Evolutionary conservation across 2,797 vertebrate species (phyloP).

Genomic region (Gila robusta): DNA sequence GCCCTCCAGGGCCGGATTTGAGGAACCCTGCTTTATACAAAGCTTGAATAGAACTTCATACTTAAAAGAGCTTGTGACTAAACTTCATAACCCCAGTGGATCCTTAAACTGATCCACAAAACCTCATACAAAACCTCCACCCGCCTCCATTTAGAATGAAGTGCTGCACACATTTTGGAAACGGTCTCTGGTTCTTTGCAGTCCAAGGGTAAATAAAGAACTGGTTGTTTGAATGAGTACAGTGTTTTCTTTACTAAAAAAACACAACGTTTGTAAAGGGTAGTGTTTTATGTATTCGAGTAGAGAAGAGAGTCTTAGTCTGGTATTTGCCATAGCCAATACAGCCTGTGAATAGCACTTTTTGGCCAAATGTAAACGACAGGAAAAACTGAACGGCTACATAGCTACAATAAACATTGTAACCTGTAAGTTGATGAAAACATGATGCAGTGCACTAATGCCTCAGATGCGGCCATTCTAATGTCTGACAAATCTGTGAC

Average conservation of each 20-base stretch:
- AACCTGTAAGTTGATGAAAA: not conserved
- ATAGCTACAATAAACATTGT: not conserved
- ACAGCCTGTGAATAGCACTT: not conserved
- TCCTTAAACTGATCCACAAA: not conserved
- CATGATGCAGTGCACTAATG: not conserved
- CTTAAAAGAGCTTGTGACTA: no score
- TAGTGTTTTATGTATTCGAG: not conserved
- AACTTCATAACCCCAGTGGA: no score
- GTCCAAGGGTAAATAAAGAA: not conserved
- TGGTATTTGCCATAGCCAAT: not conserved
- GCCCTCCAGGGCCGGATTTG: no score
- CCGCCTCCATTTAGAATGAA: not conserved
- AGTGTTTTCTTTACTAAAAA: not conserved
- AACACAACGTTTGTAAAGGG: not conserved
- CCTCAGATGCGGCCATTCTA: not conserved
- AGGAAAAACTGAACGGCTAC: not conserved
- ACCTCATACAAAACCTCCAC: not conserved
- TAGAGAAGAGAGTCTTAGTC: not conserved
- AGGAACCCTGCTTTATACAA: no score
- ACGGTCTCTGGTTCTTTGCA: no score
- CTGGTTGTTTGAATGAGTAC: not conserved
- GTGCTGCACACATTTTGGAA: not conserved
- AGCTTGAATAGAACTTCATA: no score
- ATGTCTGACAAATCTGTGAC: not conserved
- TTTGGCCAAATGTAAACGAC: not conserved